A percentile compares a stretch with the other conserved stretches of the same genome.
phyloP scores from a whole-genome alignment of 53 echinoderm and acorn worm genomes.

The Paracentrotus lividus region DNA sequence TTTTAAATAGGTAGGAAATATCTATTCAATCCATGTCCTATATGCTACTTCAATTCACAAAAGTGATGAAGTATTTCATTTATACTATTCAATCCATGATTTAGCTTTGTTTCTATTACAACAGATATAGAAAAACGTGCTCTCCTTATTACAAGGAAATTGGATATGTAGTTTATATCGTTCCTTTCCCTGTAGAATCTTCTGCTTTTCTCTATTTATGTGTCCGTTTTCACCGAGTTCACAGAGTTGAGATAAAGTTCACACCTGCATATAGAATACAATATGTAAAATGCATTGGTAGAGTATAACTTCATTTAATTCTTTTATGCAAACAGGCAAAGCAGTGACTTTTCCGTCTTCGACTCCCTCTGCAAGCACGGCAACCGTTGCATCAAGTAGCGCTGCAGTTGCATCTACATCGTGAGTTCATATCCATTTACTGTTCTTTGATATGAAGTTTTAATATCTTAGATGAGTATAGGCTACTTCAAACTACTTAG shows the following conservation, averaged over 20 bases:
- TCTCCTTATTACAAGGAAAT: too few relatives aligned
- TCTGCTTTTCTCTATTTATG: background rate
- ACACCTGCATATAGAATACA: background rate
- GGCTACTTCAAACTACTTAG: too few relatives aligned
- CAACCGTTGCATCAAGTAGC: background rate
- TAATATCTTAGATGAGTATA: background rate
- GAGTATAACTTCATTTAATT: background rate
- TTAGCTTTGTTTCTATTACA: too few relatives aligned
- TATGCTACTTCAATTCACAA: too few relatives aligned
- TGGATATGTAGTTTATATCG: too few relatives aligned
- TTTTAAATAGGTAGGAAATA: too few relatives aligned
- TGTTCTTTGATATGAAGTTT: background rate
- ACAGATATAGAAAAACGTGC: too few relatives aligned
- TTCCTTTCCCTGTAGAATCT: background rate
- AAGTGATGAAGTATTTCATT: too few relatives aligned
- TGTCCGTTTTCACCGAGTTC: background rate
- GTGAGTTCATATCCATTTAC: background rate
- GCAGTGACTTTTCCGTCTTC: constrained; percentile 36
- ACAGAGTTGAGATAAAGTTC: background rate
- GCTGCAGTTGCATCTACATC: background rate
- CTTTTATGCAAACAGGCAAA: constrained; percentile 7
- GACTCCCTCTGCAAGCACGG: background rate
- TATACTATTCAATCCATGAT: too few relatives aligned
- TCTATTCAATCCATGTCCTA: too few relatives aligned
- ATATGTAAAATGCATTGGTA: background rate